phyloP scores from a whole-genome alignment of 2,888 invertebrate species.

The Stenurella melanura region DNA sequence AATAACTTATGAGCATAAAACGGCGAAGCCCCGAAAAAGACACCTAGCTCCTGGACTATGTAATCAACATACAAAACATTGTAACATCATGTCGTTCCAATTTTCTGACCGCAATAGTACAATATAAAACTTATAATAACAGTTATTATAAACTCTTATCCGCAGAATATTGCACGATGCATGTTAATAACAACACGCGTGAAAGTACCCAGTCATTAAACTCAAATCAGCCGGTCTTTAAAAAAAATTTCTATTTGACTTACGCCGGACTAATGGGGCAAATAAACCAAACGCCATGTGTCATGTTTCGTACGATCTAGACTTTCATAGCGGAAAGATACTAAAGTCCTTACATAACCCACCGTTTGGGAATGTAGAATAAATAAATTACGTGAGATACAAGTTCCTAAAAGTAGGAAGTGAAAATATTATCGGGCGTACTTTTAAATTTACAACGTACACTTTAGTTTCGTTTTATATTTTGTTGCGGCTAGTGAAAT shows the following conservation, averaged over 20 bases:
- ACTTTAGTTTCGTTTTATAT: slow-evolving; percentile 25
- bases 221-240: not conserved
- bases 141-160: no score
- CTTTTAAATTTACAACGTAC: slow-evolving; percentile 1
- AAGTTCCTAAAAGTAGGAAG: slow-evolving; percentile 38
- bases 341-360: slow-evolving; percentile 14
- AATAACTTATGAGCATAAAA: no score
- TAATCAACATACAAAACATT: no score
- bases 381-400: slow-evolving; percentile 26
- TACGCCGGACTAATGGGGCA: not conserved
- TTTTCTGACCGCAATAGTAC: no score
- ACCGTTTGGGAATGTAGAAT: slow-evolving; percentile 25
- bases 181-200: not conserved
- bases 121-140: no score
- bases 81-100: no score
- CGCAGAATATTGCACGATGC: no score
- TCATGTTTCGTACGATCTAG: not conserved
- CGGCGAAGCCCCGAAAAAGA: no score
- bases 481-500: slow-evolving; percentile 2
- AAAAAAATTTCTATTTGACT: not conserved
- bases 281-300: not conserved
- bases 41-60: no score
- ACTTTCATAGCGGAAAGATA: slow-evolving; percentile 31
- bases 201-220: slow-evolving; percentile 7
- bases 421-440: slow-evolving; percentile 31